These are phyloP conservation scores for Otus sunia DNA, from an alignment of 2,113 vertebrate species.

Conservation along the genomic window DNA sequence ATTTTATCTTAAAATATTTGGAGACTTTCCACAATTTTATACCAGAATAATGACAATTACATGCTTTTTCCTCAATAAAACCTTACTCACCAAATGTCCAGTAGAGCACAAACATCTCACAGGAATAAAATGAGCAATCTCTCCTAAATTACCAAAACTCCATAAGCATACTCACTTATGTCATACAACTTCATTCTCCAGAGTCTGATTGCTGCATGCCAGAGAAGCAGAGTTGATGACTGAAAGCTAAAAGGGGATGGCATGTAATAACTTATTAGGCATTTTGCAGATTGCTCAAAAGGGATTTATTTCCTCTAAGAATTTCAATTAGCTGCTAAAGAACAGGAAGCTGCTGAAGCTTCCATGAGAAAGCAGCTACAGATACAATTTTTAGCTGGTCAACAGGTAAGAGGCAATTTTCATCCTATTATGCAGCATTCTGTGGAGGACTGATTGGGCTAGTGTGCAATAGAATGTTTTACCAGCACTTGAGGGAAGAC, in stretches of 20 bases:
- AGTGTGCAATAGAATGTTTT: slow-evolving; percentile 40
- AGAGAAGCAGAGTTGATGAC: slow-evolving; percentile 5
- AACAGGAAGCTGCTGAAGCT: slow-evolving; percentile 40
- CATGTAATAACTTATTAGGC: slow-evolving; percentile 18
- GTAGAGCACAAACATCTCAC: background rate
- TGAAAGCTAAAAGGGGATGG: background rate
- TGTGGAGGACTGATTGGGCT: slow-evolving; percentile 51
- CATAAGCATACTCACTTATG: background rate
- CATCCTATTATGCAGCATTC: slow-evolving; percentile 57
- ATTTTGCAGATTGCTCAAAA: slow-evolving; percentile 47
- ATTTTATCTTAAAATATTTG: background rate
- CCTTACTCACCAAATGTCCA: background rate
- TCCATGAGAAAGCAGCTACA: slow-evolving; percentile 56
- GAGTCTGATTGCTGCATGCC: slow-evolving; percentile 29
- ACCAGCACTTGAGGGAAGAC: background rate
- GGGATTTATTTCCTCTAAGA: slow-evolving; percentile 55
- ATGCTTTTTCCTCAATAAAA: background rate
- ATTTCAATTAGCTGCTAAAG: slow-evolving; percentile 62
- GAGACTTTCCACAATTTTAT: background rate
- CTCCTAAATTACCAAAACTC: background rate
- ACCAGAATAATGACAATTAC: background rate
- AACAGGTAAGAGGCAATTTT: slow-evolving; percentile 67
- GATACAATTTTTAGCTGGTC: slow-evolving; percentile 58
- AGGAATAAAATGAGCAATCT: background rate
- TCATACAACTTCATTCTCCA: slow-evolving; percentile 20